Percentiles rank a stretch among this genome's conserved stretches.
Evolutionary conservation across 1,140 invertebrate species (phyloP).

Genomic region (Drusus annulatus): DNA sequence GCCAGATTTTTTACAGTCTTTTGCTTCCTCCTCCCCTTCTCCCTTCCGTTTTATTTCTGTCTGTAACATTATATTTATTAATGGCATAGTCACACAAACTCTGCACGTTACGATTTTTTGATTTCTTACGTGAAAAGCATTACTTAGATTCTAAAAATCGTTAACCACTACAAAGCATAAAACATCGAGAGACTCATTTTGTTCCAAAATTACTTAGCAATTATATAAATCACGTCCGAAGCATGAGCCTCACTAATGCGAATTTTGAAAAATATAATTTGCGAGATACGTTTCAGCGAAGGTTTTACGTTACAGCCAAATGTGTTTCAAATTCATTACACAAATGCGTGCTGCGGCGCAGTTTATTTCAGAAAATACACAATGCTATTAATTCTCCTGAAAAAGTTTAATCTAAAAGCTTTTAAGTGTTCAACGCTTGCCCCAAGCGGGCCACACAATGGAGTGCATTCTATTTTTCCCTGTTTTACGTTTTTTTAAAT

Average conservation of each 20-base stretch:
- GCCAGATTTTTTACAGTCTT: too few species aligned
- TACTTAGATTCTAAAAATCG: too few species aligned
- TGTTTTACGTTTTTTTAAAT: not conserved
- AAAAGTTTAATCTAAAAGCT: slow-evolving; percentile 47
- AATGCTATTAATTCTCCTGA: slow-evolving; percentile 45
- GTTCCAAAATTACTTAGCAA: too few species aligned
- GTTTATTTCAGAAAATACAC: slow-evolving; percentile 23
- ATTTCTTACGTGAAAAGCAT: too few species aligned
- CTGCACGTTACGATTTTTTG: too few species aligned
- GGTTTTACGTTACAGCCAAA: slow-evolving; percentile 6
- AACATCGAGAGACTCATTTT: too few species aligned
- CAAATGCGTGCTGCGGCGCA: slow-evolving; percentile 39
- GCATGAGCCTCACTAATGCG: not conserved
- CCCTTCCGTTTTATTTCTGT: too few species aligned
- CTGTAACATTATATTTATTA: too few species aligned
- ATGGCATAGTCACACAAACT: too few species aligned
- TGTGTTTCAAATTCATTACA: slow-evolving; percentile 44
- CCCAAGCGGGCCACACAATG: slow-evolving; percentile 7
- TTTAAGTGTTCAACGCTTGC: slow-evolving; percentile 33
- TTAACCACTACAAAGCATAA: too few species aligned
- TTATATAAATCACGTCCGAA: slow-evolving; percentile 4
- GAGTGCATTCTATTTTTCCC: slow-evolving; percentile 21
- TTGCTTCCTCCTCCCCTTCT: too few species aligned
- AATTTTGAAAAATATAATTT: slow-evolving; percentile 31
- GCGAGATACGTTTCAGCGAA: slow-evolving; percentile 8